Percentiles rank a stretch among this genome's conserved stretches.
phyloP scores from a whole-genome alignment of 2,797 vertebrate species.

The Anolis apletophallus region DNA sequence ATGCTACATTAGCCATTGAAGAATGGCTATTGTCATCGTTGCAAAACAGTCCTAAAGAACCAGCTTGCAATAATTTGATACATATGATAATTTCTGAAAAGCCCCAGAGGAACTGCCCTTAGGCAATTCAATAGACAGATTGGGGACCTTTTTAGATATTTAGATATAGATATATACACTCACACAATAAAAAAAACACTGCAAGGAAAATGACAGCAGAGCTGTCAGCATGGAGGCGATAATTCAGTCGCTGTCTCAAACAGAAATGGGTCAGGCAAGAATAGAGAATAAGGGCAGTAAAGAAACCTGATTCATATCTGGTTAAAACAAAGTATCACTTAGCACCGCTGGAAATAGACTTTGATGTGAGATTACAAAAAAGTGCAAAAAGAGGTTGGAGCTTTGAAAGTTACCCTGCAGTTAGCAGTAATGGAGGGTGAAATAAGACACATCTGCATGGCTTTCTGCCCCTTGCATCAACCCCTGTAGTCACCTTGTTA shows the following conservation, averaged over 20 bases:
- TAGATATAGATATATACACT: no score
- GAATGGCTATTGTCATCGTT: neutral
- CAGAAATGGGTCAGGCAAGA: slow-evolving; percentile 61
- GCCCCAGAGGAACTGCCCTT: slow-evolving; percentile 2
- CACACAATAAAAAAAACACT: slow-evolving; percentile 7
- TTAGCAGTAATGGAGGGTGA: slow-evolving; percentile 43
- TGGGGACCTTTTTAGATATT: neutral
- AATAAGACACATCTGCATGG: slow-evolving; percentile 7
- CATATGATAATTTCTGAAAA: slow-evolving; percentile 27
- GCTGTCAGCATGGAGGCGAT: slow-evolving; percentile 51
- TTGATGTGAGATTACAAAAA: slow-evolving; percentile 60
- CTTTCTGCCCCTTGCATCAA: slow-evolving; percentile 12
- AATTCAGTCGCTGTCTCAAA: slow-evolving; percentile 56
- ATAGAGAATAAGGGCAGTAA: slow-evolving; percentile 55
- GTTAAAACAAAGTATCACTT: slow-evolving; percentile 63
- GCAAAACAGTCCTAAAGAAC: neutral
- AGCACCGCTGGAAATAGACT: slow-evolving; percentile 59
- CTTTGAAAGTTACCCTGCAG: slow-evolving; percentile 42
- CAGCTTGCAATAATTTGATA: neutral
- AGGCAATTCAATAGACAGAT: slow-evolving; percentile 27
- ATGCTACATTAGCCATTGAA: fast-evolving
- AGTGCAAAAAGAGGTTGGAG: slow-evolving; percentile 25
- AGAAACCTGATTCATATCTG: slow-evolving; percentile 59
- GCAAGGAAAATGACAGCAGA: slow-evolving; percentile 53
- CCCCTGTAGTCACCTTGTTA: neutral